Evolutionary conservation across 2,113 vertebrate species (phyloP), one percentile per base, ranked within the genome.

Genomic region (Riparia riparia): DNA sequence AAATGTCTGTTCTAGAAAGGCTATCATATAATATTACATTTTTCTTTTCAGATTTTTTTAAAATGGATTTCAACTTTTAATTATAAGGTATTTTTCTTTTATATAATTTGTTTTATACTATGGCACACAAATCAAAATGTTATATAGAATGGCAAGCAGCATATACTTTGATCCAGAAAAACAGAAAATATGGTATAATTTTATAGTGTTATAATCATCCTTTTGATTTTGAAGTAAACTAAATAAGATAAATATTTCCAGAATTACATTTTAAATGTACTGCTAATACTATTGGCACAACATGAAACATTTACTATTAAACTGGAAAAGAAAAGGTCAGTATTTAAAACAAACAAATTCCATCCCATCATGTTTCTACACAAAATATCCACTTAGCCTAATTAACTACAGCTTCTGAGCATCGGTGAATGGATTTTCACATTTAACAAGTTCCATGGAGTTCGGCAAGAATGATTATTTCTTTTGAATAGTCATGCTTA

Each of bases 201-300:
- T 69, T 61, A n/a, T 69, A 39, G 68, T 63, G 58, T 42, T 83
- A 81, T 61, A 89, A 70, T 90, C 78, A 95, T 73, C 71, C 34
- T 58, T 90, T 83, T 68, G 47, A 28, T 32, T 93, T 95, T 77
- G 32, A 92, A 90, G 60, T 83, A 87, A 94, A 78, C 39, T 65
- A 80, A 88, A 54, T 65, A 69, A 79, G 57, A 88, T 73, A 94
- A 96, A 90, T 93, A 96, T 83, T 93, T 96, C 92, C 83, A 95
- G 82, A 84, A 90, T 90, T 86, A 41, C 34, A 68, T 73, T 90
- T 96, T 89, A 42, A 90, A 86, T 86, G 56, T 81, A 51, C 51
- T 89, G 69, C 57, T 91, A 89, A 89, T 89, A 65, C 41, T 78
- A 65, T 82, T 96, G 96, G 94, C 94, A 91, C 41, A 87, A 82